Evolutionary conservation across 2,888 invertebrate genomes (phyloP).

Genomic region (Liopterus haemorrhoidalis): DNA sequence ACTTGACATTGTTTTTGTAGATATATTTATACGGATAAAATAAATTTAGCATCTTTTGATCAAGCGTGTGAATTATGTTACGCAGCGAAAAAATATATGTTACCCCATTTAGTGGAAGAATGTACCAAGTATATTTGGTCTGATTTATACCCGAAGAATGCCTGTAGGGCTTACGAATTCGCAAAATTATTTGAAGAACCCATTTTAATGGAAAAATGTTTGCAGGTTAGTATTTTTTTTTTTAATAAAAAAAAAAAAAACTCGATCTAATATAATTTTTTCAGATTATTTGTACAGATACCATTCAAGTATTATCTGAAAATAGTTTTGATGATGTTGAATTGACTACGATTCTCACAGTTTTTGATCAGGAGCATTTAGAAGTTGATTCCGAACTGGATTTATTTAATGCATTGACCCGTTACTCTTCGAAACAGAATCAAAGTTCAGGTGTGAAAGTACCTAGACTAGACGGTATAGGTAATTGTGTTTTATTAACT

Average conservation of each 20-base stretch:
- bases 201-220: constrained; percentile 71
- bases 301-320: constrained; percentile 68
- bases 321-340: constrained; percentile 74
- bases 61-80: constrained; percentile 83
- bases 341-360: constrained; percentile 64
- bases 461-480: constrained; percentile 46
- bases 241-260: not conserved
- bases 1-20: constrained; percentile 41
- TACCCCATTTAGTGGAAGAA: constrained; percentile 74
- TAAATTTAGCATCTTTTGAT: constrained; percentile 74
- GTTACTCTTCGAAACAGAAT: constrained; percentile 58
- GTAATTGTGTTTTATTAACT: constrained; percentile 37
- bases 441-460: constrained; percentile 48
- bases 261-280: constrained; percentile 27
- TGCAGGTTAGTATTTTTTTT: constrained; percentile 52
- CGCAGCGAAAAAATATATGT: constrained; percentile 82
- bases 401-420: constrained; percentile 67
- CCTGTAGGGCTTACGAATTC: constrained; percentile 80
- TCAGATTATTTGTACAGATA: constrained; percentile 70
- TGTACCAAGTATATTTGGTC: constrained; percentile 82
- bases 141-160: constrained; percentile 70
- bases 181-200: constrained; percentile 79
- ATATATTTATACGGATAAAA: constrained; percentile 77
- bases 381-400: constrained; percentile 71
- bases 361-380: constrained; percentile 68